A percentile compares a stretch with the other conserved stretches of the same genome.
Evolutionary conservation across 2,113 vertebrate genomes (phyloP).

Genomic region (Vidua chalybeata): DNA sequence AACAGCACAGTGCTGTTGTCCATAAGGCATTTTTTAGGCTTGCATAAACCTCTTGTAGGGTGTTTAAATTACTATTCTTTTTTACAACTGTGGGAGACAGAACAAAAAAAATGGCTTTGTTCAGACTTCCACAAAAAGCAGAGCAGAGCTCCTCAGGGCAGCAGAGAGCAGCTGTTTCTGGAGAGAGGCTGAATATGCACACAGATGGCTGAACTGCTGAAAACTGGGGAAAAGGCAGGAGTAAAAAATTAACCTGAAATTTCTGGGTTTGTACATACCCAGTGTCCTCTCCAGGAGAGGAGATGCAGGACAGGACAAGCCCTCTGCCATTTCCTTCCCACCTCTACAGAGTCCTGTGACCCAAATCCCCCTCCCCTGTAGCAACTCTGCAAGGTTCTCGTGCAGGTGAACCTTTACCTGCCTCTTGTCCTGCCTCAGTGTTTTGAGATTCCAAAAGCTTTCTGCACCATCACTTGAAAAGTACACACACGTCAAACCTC

Average conservation of each 20-base stretch:
- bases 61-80: neutral
- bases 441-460: neutral
- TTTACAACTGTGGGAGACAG: neutral
- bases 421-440: neutral
- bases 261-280: neutral
- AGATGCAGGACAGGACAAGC: neutral
- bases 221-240: neutral
- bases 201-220: neutral
- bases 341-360: neutral
- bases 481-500: neutral
- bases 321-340: neutral
- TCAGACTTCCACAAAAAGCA: neutral
- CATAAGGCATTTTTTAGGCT: neutral
- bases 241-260: neutral
- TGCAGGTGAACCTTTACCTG: neutral
- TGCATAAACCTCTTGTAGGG: neutral
- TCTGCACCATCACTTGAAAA: neutral
- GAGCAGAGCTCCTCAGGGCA: neutral
- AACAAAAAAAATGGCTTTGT: neutral
- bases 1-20: neutral
- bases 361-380: neutral
- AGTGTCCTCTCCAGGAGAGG: neutral
- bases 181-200: neutral
- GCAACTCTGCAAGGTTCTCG: neutral
- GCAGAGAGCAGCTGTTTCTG: neutral